Base-by-base conservation (phyloP, 2,797 vertebrate species). In the Chelonia mydas region DNA sequence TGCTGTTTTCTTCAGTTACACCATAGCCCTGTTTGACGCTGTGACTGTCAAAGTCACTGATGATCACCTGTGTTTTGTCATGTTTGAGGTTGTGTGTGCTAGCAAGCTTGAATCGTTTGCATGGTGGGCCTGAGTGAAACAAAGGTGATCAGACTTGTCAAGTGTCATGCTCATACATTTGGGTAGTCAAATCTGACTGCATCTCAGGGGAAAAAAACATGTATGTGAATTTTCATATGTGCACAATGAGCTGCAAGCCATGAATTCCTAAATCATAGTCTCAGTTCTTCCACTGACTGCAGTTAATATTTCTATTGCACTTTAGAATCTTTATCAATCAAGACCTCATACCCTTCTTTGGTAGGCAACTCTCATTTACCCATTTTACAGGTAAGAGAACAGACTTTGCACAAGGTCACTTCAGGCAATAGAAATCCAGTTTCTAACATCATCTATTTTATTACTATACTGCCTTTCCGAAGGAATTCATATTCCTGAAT, bases 191-290 rank as follows among this genome's bases (percentile, higher is more conserved):
- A 68, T 68, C 65, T 68, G 65, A 37, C n/a, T 37, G 8, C 17
- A n/a, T 37, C n/a, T 68, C 33, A 37, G n/a, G 16, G 28, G 12
- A 33, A 68, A 68, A 59, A 16, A 68, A 37, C 31, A 21, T 45
- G 21, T 27, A 11, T 1, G 0, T 53, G 6, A 51, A 28, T 54
- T 2, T 49, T 33, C 13, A 11, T 3, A 5, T 80, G 65, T 61
- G 8, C 88, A 5, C 25, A 76, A 5, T 33, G 61, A 92, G 11
- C 3, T 87, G 88, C 31, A 90, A 86, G 50, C 3, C 25, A 41
- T 31, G 90, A 84, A 90, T 2, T 2, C n/a, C 49, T 1, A 10
- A 0, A 87, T 82, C 47, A 11, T 65, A 90, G 12, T 68, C n/a
- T 37, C 83, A 53, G 15, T 23, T 79, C 51, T 79, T 79, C 11